Conservation (phyloP, 1,140 invertebrate genomes). For the Odontomachus brunneus region DNA sequence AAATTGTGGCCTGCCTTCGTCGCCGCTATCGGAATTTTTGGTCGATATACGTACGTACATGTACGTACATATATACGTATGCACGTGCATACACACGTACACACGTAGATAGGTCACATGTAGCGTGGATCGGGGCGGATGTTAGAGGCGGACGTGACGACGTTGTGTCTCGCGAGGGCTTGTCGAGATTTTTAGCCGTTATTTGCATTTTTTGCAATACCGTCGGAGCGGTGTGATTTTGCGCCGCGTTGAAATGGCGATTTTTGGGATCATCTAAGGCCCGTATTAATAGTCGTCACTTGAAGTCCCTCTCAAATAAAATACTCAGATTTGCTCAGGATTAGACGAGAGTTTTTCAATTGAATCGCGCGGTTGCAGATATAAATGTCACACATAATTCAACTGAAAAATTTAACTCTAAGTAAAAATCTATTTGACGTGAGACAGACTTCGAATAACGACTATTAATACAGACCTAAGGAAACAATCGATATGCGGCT, state of each 20-base stretch:
- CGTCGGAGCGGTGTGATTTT: not conserved
- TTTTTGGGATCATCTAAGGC: not conserved
- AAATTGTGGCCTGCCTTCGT: conserved; percentile 58
- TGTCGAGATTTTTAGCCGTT: conserved; percentile 14
- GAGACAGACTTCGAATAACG: no score
- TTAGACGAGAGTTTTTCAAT: no score
- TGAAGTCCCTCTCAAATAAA: no score
- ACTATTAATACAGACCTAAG: no score
- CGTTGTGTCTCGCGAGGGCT: not conserved
- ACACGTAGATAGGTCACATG: not conserved
- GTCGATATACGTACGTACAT: conserved; percentile 18
- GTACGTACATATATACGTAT: no score
- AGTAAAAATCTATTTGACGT: no score
- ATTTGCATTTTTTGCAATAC: conserved; percentile 38
- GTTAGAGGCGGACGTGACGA: conserved; percentile 25
- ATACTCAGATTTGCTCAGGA: no score
- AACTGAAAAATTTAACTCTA: no score
- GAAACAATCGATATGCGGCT: not conserved
- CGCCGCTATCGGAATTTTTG: conserved; percentile 59
- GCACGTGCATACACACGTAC: no score
- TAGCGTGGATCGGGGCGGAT: conserved; percentile 11
- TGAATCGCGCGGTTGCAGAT: no score
- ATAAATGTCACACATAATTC: no score
- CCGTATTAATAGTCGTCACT: no score
- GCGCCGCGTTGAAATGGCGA: not conserved